These are phyloP conservation scores for Radopholus similis DNA, from an alignment of 1,140 invertebrate species.

Conservation along the genomic window DNA sequence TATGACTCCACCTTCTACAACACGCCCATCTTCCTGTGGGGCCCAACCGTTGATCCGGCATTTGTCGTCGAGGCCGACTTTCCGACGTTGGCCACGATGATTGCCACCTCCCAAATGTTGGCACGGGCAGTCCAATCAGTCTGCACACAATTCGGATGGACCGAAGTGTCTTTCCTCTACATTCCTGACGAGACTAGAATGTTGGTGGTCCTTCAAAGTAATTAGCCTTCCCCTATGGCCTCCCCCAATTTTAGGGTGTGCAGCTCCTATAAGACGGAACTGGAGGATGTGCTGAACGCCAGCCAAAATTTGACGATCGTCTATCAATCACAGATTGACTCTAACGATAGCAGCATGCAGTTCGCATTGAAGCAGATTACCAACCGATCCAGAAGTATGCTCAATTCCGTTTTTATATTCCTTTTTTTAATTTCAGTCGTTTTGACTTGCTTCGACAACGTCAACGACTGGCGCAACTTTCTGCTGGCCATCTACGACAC, in stretches of 20 bases:
- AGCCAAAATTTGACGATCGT: slow-evolving; percentile 21
- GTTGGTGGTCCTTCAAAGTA: not conserved
- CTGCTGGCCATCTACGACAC: slow-evolving; percentile 28
- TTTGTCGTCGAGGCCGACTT: slow-evolving; percentile 21
- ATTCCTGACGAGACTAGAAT: slow-evolving; percentile 9
- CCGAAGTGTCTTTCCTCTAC: slow-evolving; percentile 37
- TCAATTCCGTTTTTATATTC: not conserved
- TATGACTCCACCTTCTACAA: slow-evolving; percentile 32
- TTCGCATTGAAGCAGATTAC: not conserved
- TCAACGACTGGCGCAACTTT: slow-evolving; percentile 28
- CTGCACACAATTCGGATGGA: slow-evolving; percentile 29
- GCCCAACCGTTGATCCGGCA: slow-evolving; percentile 19
- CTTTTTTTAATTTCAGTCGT: slow-evolving; percentile 27
- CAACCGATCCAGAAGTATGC: slow-evolving; percentile 21
- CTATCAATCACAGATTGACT: slow-evolving; percentile 19
- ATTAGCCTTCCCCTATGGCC: not conserved
- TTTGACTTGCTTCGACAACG: slow-evolving; percentile 32
- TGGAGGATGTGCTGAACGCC: slow-evolving; percentile 9
- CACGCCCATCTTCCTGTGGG: slow-evolving; percentile 38
- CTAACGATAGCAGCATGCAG: slow-evolving; percentile 10
- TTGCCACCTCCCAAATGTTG: slow-evolving; percentile 27
- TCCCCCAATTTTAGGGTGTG: slow-evolving; percentile 29
- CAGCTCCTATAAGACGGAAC: slow-evolving; percentile 30
- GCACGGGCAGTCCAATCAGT: slow-evolving; percentile 22
- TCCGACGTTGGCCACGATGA: slow-evolving; percentile 33